These are phyloP conservation scores for Microplitis deprimator DNA, from an alignment of 2,888 invertebrate species.

Conservation along the genomic window DNA sequence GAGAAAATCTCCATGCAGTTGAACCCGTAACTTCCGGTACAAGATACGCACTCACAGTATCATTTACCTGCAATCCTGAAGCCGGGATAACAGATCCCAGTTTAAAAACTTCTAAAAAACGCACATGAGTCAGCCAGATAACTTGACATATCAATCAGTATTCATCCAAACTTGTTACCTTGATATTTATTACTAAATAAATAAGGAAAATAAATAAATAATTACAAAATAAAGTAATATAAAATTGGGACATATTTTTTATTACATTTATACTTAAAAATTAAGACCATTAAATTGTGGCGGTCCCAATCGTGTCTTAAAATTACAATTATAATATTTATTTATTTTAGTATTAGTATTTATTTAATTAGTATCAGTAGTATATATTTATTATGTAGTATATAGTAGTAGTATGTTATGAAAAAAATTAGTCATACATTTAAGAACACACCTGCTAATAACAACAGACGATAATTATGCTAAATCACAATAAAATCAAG, in stretches of 20 bases:
- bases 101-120: constrained; percentile 49
- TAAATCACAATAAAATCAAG: constrained; percentile 22
- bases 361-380: not conserved
- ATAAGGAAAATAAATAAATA: not conserved
- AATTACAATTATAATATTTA: not conserved
- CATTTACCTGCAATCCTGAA: constrained; percentile 86
- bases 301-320: not conserved
- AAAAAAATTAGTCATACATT: not conserved
- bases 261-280: not conserved
- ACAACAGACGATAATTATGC: constrained; percentile 5
- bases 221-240: not conserved
- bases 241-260: not conserved
- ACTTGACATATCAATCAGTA: not conserved
- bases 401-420: not conserved
- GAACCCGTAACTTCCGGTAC: constrained; percentile 84
- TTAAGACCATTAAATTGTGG: not conserved
- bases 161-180: not conserved
- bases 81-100: constrained; percentile 78
- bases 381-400: not conserved
- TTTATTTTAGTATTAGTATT: not conserved
- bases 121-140: not conserved
- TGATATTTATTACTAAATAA: not conserved
- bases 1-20: constrained; percentile 87
- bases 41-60: constrained; percentile 87
- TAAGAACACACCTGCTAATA: constrained; percentile 1